A percentile compares a stretch with the other conserved stretches of the same genome.
Conservation (phyloP, 1,140 invertebrate species). For the Tyrophagus putrescentiae region DNA sequence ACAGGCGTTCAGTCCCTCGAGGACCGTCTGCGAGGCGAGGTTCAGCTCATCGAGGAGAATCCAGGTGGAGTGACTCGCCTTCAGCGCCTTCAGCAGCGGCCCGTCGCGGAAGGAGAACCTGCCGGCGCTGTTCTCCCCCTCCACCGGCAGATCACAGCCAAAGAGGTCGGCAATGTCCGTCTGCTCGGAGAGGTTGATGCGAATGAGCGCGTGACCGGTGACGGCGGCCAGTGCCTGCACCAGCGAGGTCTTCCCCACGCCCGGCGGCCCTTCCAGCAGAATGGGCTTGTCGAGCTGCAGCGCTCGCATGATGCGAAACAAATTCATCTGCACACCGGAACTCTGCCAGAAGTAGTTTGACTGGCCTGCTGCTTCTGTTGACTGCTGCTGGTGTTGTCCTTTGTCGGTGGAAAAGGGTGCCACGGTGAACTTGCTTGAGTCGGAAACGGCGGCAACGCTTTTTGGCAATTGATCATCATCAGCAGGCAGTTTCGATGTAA, state of each 20-base stretch:
- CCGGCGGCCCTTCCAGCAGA: conserved; percentile 89
- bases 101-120: conserved; percentile 90
- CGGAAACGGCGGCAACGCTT: not conserved
- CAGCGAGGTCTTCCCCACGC: conserved; percentile 92
- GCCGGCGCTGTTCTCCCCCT: conserved; percentile 44
- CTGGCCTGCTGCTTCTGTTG: not conserved
- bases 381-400: conserved; percentile 29
- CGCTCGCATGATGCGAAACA: conserved; percentile 63
- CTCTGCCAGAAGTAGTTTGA: conserved; percentile 20
- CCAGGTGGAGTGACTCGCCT: conserved; percentile 64
- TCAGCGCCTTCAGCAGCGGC: conserved; percentile 77
- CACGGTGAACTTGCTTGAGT: conserved; percentile 30
- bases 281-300: conserved; percentile 76
- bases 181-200: conserved; percentile 97
- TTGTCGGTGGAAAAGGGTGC: conserved; percentile 34
- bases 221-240: conserved; percentile 75
- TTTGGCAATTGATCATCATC: conserved; percentile 5
- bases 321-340: conserved; percentile 66
- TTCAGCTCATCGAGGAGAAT: conserved; percentile 97
- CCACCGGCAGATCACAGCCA: conserved; percentile 88
- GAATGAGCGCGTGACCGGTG: conserved; percentile 59
- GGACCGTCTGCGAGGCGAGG: conserved; percentile 89
- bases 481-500: not conserved
- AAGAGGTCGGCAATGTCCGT: conserved; percentile 96
- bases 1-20: conserved; percentile 96